Evolutionary conservation across 2,113 vertebrate species (phyloP), one percentile per base, ranked within the genome.

Genomic region (Aphyosemion australe): DNA sequence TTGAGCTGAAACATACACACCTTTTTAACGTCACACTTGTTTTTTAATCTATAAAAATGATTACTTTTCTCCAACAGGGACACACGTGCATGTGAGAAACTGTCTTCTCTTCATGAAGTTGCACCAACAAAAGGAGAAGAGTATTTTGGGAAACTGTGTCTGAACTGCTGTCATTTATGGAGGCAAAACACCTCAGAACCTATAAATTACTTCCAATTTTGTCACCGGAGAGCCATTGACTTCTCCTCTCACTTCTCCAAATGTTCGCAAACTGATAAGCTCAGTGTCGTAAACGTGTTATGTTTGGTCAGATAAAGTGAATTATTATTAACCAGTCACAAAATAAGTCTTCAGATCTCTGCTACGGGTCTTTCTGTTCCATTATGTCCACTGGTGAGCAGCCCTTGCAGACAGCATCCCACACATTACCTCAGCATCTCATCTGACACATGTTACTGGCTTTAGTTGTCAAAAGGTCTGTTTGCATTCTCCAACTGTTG

Each of bases 401-500:
- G n/a, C n/a, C n/a, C n/a, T n/a, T n/a, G n/a, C n/a, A 6, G 1
- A 26, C 21, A 37, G 39, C 0, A 9, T 57, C 1, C 5, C 26
- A 26, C 26, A 26, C 1, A 5, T 26, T 26, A 5, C 26, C 13
- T 54, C 15, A 9, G n/a, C 39, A 21, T 32, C 20, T 26, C 26
- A 52, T 32, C 13, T 8, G 43, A 12, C 32, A 5, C 11, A 50
- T 15, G 19, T 1, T 13, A 56, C 59, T 42, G 20, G 56, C 18
- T 12, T 41, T 10, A 14, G 39, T 3, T 15, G 2, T 45, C n/a
- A 20, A 39, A 39, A 1, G 14, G 8, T 52, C n/a, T 19, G 14
- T 26, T 49, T 61, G 72, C 41, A 72, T 72, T 79, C 77, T 74
- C 78, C 63, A 71, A 57, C 53, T 65, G 6, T 19, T 54, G 57